These are phyloP conservation scores for Zophobas morio DNA, from an alignment of 1,140 invertebrate species.

Conservation along the genomic window DNA sequence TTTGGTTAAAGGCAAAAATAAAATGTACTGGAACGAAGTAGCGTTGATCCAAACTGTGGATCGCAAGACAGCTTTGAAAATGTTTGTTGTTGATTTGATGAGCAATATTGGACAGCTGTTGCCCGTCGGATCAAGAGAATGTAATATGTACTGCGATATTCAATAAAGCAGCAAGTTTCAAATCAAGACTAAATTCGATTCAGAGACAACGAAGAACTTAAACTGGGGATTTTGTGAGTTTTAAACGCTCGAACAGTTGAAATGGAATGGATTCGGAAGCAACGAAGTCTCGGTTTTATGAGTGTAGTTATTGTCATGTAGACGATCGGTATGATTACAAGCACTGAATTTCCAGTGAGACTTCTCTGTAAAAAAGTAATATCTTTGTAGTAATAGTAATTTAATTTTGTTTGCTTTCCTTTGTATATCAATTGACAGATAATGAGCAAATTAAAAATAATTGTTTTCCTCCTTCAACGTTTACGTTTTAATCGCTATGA, in stretches of 20 bases:
- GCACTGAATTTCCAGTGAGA: too few species aligned
- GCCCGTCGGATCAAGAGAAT: conserved; percentile 57
- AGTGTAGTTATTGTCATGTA: not conserved
- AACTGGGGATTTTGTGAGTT: not conserved
- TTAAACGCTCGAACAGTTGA: not conserved
- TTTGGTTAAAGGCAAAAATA: conserved; percentile 54
- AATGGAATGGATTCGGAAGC: not conserved
- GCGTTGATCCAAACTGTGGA: conserved; percentile 48
- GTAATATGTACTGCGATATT: conserved; percentile 60
- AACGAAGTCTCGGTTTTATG: not conserved
- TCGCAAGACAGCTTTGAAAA: conserved; percentile 47
- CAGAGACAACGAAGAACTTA: not conserved
- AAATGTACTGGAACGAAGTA: conserved; percentile 65
- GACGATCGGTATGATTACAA: not conserved
- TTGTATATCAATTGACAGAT: not conserved
- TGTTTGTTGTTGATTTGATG: conserved; percentile 63
- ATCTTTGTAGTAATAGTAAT: too few species aligned
- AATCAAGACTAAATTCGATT: not conserved
- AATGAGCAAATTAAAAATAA: not conserved
- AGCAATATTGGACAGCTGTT: conserved; percentile 60
- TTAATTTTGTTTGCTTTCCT: too few species aligned
- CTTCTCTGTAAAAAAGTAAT: too few species aligned
- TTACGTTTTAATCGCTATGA: not conserved
- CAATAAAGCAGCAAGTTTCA: not conserved
- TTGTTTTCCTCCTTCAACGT: not conserved